Evolutionary conservation across 2,888 invertebrate genomes (phyloP), one percentile per base, ranked within the genome.

Genomic region (Mystacides longicornis): DNA sequence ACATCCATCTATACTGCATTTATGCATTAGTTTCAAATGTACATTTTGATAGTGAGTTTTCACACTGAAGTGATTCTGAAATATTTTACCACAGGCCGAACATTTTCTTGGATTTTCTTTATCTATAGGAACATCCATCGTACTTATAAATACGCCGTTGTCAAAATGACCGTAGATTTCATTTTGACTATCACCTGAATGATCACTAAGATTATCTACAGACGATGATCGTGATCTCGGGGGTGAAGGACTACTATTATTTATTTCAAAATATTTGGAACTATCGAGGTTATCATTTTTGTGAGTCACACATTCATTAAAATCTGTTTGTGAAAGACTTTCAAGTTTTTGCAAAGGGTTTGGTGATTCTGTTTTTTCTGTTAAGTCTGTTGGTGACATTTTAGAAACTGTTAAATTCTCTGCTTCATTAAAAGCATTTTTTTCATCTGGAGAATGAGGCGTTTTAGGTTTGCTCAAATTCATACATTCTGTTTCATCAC

Each of bases 31-130:
- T 73, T 96, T 96, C 52, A 96, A 82, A 72, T 97, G 96, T 9
- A 93, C 90, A 71, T 92, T 95, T 76, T 94, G 94, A 71, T 93
- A 96, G 70, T 97, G 97, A 1, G 91, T 90, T 73, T 94, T 95
- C 21, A 95, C 85, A 50, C 91, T 89, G 68, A 93, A 94, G 65
- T 92, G 88, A 68, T 93, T 96, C 71, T 91, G 93, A 71, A 95
- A 96, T 66, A 89, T 81, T 73, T 94, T 93, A 5, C 91, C 92
- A 70, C 97, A 97, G 27, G 91, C 90, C 2, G 90, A 86, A 71
- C 96, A 97, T 64, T 89, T 85, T 33, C 90, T 79, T 0, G 95
- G 94, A 70, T 95, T 93, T 63, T 94, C 93, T 67, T 88, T 87
- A 68, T 95, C 93, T 56, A 93, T 82, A 31, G 95, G 94, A 54